Evolutionary conservation across 2,113 vertebrate genomes (phyloP).

Genomic region (Anarhynchus alexandrinus): DNA sequence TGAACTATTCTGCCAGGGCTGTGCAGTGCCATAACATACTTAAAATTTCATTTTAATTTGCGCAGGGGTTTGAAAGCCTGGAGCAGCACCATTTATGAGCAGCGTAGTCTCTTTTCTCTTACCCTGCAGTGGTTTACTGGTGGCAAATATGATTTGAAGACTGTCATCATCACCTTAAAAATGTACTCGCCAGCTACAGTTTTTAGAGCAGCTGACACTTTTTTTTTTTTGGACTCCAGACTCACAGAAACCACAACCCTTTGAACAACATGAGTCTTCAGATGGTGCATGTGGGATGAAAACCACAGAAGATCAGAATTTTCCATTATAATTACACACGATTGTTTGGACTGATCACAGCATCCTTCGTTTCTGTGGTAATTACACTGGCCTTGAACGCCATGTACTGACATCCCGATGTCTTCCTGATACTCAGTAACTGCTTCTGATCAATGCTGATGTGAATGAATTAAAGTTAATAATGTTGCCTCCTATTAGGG

Average conservation of each 20-base stretch:
- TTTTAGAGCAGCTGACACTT: neutral
- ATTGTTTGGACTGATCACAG: neutral
- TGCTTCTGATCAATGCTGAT: slow-evolving; percentile 30
- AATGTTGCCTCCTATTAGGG: slow-evolving; percentile 4
- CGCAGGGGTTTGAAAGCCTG: neutral
- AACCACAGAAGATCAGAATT: neutral
- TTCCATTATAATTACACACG: neutral
- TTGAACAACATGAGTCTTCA: neutral
- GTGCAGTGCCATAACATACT: neutral
- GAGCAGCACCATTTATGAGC: neutral
- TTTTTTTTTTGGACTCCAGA: neutral
- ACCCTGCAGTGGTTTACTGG: neutral
- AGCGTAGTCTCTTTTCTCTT: neutral
- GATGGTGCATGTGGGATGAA: fast-evolving
- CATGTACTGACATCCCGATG: neutral
- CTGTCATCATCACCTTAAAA: neutral
- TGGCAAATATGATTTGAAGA: neutral
- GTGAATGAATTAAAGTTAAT: slow-evolving; percentile 21
- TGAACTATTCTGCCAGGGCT: neutral
- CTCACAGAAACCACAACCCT: neutral
- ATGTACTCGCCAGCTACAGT: neutral
- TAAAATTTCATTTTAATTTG: neutral
- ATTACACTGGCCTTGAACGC: neutral
- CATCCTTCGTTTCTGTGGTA: neutral
- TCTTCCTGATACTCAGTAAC: neutral